phyloP scores from a whole-genome alignment of 1,140 invertebrate genomes.

The Zaprionus camerounensis region DNA sequence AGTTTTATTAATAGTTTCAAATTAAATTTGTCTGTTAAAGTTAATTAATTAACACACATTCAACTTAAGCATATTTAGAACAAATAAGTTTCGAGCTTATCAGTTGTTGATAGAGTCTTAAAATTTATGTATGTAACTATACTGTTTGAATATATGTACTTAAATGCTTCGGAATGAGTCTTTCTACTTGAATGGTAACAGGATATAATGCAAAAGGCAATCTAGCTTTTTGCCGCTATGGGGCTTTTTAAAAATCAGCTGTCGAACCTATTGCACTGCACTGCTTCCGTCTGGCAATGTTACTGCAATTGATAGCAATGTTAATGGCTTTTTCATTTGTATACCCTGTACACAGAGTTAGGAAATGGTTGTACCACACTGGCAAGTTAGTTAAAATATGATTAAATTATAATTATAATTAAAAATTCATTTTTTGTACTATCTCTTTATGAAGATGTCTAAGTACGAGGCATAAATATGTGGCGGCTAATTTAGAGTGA shows the following conservation, averaged over 20 bases:
- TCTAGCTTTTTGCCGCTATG: not conserved
- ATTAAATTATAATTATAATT: no score
- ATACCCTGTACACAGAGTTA: not conserved
- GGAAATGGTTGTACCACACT: not conserved
- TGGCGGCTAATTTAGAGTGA: not conserved
- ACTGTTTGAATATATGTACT: not conserved
- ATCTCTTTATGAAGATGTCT: no score
- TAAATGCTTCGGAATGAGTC: not conserved
- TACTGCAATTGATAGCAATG: slow-evolving; percentile 1
- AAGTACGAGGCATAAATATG: no score
- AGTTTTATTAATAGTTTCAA: no score
- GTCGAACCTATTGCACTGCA: not conserved
- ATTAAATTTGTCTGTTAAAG: no score
- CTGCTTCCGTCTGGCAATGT: not conserved
- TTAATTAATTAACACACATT: no score
- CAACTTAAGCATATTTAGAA: no score
- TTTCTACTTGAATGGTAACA: not conserved
- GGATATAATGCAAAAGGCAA: not conserved
- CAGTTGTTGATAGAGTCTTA: no score
- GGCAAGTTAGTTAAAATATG: no score
- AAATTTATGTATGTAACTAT: no score
- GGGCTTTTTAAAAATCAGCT: not conserved
- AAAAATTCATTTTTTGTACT: no score
- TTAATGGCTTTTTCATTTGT: slow-evolving; percentile 4
- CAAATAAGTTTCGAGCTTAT: no score